Base-by-base conservation (phyloP, 2,888 invertebrate genomes). In the Galeruca laticollis region DNA sequence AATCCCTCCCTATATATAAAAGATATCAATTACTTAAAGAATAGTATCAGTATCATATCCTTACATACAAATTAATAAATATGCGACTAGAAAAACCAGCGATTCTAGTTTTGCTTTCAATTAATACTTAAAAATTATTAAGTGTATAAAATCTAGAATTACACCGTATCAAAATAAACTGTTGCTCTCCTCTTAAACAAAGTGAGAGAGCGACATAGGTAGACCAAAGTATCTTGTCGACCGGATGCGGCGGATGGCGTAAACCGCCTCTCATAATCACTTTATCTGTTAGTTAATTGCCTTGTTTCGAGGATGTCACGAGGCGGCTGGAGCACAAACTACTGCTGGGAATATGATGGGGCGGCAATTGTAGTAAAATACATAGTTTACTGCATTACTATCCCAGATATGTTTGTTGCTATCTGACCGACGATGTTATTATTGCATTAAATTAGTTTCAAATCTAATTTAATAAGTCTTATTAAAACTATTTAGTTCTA, bases 201-300 rank as follows among this genome's bases (percentile, higher is more conserved):
- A 61, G 26, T 1, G 31, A 43, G 31, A 49, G 21, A 37, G 20
- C n/a, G 26, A 21, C 10, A 54, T 54, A 54, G 54, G 54, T 54
- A 62, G 3, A 52, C 52, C 33, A 35, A 37, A 62, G 51, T 62
- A 62, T 62, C 62, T 62, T 62, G 62, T 62, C 62, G 37, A 20
- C 51, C 56, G 56, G 56, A 57, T 33, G 56, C 35, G 63, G 26
- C 68, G 62, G 68, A 68, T 68, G 64, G 18, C 67, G 64, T 63
- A 69, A 69, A 61, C 72, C 70, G 74, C 71, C 76, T 77, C 77
- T 77, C 77, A 78, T 80, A 80, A 81, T 80, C 80, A 78, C 80
- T 80, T 81, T 80, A 81, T 80, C 80, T 80, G 56, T 77, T 73
- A 74, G 80, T 79, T 81, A 81, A 81, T 81, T 81, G 79, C 77